Evolutionary conservation across 2,888 invertebrate species (phyloP), one percentile per base, ranked within the genome.

Genomic region (Aporophyla nigra): DNA sequence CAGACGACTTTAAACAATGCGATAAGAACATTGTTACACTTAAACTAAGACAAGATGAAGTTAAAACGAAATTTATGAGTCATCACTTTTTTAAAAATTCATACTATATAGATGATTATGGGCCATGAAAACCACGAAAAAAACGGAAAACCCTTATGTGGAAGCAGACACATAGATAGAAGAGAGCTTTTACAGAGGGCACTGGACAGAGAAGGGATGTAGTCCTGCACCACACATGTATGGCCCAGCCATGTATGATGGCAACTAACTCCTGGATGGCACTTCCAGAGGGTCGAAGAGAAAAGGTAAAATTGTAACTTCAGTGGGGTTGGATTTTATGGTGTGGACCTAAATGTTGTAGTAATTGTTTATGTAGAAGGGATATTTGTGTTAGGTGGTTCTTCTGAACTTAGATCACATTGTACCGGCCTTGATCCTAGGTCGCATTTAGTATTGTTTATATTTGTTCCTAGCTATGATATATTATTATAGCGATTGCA

Each of bases 401-500:
- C 76, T 84, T 68, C 83, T 83, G 71, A n/a, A n/a, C 19, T 21
- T 19, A 46, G 5, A n/a, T 21, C 27, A 9, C 14, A 4, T n/a
- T 65, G 27, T 16, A 19, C 6, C 59, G 78, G 59, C 82, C 79
- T 84, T 81, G 78, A 76, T 59, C 63, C 70, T 76, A 83, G 74
- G 69, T 62, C 83, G 51, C 12, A 58, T 70, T 76, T 58, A 73
- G n/a, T 77, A 70, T 27, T 59, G 51, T 83, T 59, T 68, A 56
- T 78, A 74, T 67, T 77, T 78, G 74, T 72, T 76, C 59, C 71
- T 74, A 65, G 46, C 62, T 56, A 71, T 83, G 77, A 78, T 82
- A 73, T 85, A 79, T 82, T 78, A 51, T 56, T 63, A 59, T 51
- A 76, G 67, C 56, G 77, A 86, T 78, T 79, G 71, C 73, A 74